phyloP scores from a whole-genome alignment of 2,113 vertebrate species.

The Antidorcas marsupialis region DNA sequence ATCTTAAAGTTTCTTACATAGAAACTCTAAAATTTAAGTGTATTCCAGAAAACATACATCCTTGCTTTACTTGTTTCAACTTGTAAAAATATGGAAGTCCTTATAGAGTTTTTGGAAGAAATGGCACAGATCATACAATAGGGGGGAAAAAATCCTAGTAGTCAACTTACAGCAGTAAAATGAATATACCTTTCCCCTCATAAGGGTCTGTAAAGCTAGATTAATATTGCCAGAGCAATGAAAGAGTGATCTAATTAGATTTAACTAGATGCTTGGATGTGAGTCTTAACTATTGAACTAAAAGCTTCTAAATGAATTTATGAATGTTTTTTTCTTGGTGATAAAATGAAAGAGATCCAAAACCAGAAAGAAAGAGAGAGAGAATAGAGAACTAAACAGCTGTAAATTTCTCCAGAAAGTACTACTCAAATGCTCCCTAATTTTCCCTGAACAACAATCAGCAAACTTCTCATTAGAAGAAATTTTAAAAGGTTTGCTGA shows the following conservation, averaged over 20 bases:
- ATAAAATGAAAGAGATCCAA: not conserved
- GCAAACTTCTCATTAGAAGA: slow-evolving; percentile 66
- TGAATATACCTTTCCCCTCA: not conserved
- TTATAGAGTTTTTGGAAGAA: not conserved
- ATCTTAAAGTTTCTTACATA: not conserved
- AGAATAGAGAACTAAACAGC: not conserved
- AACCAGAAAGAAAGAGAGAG: not conserved
- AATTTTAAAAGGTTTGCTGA: slow-evolving; percentile 69
- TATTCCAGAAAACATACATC: not conserved
- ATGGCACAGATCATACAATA: not conserved
- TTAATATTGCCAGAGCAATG: not conserved
- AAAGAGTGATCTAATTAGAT: not conserved
- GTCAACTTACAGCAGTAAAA: not conserved
- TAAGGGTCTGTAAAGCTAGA: not conserved
- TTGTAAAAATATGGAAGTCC: not conserved
- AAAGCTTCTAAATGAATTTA: not conserved
- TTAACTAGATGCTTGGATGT: not conserved
- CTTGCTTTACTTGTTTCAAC: not conserved
- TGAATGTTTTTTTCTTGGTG: not conserved
- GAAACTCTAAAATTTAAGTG: not conserved
- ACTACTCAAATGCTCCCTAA: slow-evolving; percentile 28
- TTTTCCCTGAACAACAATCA: slow-evolving; percentile 60
- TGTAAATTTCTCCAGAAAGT: slow-evolving; percentile 17
- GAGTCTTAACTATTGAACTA: not conserved
- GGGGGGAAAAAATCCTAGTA: not conserved